Base-by-base conservation (phyloP, 2,888 invertebrate genomes). In the Cryptocephalus moraei region DNA sequence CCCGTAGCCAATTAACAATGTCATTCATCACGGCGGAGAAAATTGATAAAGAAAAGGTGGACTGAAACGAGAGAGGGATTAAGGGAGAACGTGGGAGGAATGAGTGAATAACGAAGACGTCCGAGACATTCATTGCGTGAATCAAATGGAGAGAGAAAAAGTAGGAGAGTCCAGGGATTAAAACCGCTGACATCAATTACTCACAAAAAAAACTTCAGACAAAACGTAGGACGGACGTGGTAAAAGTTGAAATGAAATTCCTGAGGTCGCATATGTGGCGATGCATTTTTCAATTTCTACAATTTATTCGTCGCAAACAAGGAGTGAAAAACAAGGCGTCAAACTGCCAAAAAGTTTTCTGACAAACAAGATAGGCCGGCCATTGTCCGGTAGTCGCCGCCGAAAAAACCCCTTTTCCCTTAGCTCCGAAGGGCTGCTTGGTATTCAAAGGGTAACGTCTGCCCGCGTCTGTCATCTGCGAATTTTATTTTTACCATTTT, bases 211-310 rank as follows among this genome's bases (percentile, higher is more conserved):
- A 22, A 22, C 22, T 22, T 22, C 22, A 22, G 22, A 22, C 22
- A 22, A 22, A 22, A 22, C 22, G 22, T 22, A 22, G 3, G 22
- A 22, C 22, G 22, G 22, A 22, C 22, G 22, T 22, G 22, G 40
- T 45, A 51, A 54, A 56, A 60, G 53, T 54, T 56, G 56, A 56
- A 57, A 57, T 59, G 55, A 56, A 57, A 56, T 55, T 53, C 50
- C 50, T 52, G 50, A 44, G 60, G 60, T 54, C 61, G 55, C 61
- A 62, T 61, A 57, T 62, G 62, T 57, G 53, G 52, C 53, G 55
- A 58, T 56, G 59, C 58, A 61, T 60, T 62, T 62, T 62, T 62
- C 58, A 62, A 61, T 62, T 50, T 44, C 52, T 50, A 43, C 48
- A 50, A 50, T 52, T 49, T 45, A 49, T 36, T 49, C 48, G 41